These are phyloP conservation scores for Periophthalmus magnuspinnatus DNA, from an alignment of 2,797 vertebrate species.

Conservation along the genomic window DNA sequence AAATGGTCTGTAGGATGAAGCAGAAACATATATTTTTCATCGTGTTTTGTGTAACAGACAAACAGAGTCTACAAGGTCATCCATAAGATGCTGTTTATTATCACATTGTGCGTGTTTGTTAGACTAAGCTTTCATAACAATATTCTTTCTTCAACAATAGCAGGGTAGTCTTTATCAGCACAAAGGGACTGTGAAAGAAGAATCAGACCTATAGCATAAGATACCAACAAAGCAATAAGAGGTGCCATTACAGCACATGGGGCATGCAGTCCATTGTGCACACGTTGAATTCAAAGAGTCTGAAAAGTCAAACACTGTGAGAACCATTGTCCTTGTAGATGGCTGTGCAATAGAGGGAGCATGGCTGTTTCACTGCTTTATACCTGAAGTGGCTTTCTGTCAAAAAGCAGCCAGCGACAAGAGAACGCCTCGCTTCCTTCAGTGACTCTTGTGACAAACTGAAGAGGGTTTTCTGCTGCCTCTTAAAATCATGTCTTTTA, in stretches of 20 bases:
- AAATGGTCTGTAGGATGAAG: too few species aligned
- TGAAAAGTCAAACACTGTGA: constrained; percentile 32
- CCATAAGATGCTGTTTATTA: too few species aligned
- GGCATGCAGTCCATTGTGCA: background rate
- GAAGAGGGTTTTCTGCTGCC: constrained; percentile 47
- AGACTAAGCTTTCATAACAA: background rate
- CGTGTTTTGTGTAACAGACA: too few species aligned
- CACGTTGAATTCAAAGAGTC: constrained; percentile 18
- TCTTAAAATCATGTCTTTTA: constrained; percentile 44
- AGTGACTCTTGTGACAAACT: constrained; percentile 44
- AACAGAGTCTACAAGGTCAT: too few species aligned
- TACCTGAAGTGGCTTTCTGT: constrained; percentile 46
- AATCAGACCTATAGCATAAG: too few species aligned
- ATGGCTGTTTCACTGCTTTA: constrained; percentile 38
- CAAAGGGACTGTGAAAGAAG: background rate
- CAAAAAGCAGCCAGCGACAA: constrained; percentile 29
- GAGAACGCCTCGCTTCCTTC: constrained; percentile 38
- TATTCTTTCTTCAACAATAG: background rate
- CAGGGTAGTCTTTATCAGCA: background rate
- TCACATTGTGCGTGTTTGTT: background rate
- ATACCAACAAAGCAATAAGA: too few species aligned
- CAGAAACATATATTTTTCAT: too few species aligned
- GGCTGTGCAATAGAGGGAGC: constrained; percentile 24
- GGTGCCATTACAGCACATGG: too few species aligned
- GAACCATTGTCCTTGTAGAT: constrained; percentile 15